phyloP scores from a whole-genome alignment of 2,797 vertebrate species.

The Lindbergichthys nudifrons region DNA sequence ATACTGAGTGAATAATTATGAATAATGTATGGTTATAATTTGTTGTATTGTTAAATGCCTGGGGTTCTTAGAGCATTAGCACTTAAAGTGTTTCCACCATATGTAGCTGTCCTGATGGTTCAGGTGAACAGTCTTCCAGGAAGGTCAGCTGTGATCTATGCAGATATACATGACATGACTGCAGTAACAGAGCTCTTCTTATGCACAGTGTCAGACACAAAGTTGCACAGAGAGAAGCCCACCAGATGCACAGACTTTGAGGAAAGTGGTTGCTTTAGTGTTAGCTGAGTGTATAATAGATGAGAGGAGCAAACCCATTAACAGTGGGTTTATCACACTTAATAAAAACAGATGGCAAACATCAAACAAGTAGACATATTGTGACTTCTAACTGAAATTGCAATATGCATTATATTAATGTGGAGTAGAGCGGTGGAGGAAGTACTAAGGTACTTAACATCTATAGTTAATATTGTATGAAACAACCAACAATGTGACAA shows the following conservation, averaged over 20 bases:
- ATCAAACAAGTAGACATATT: constrained; percentile 1
- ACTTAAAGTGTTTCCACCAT: constrained; percentile 41
- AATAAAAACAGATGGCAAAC: constrained; percentile 1
- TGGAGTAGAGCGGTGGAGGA: too few relatives aligned
- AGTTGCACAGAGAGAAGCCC: neutral
- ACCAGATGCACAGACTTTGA: neutral
- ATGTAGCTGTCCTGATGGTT: constrained; percentile 33
- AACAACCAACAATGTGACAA: too few relatives aligned
- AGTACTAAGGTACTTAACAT: too few relatives aligned
- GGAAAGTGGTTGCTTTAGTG: neutral
- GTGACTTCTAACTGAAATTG: neutral
- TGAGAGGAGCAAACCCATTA: neutral
- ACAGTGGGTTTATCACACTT: neutral
- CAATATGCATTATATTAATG: neutral
- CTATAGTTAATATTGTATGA: too few relatives aligned
- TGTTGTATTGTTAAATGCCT: constrained; percentile 54
- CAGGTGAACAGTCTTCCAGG: constrained; percentile 20
- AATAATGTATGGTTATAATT: constrained; percentile 72
- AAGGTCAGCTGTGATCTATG: constrained; percentile 14
- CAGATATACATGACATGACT: neutral
- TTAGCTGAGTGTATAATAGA: neutral
- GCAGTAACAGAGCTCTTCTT: constrained; percentile 8
- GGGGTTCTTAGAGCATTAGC: constrained; percentile 52
- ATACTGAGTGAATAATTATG: constrained; percentile 62
- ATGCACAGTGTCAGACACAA: neutral